Evolutionary conservation across 2,888 invertebrate genomes (phyloP), one percentile per base, ranked within the genome.

Genomic region (Leptinotarsa tumamoca): DNA sequence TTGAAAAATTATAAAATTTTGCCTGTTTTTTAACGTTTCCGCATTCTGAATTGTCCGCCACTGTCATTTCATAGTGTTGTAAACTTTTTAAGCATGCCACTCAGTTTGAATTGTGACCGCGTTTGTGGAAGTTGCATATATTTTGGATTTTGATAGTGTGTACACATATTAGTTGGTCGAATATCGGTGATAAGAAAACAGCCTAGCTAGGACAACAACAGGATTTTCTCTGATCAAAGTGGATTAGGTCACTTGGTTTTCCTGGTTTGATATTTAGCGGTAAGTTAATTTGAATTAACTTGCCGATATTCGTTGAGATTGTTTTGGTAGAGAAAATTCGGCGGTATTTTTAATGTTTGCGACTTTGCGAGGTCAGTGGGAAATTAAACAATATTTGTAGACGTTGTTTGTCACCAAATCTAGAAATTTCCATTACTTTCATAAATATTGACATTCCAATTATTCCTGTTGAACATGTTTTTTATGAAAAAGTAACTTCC

Each of bases 91-190:
- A 81, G 80, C 79, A 77, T 79, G 72, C 77, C 80, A 81, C 78
- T 82, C 82, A 81, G 82, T 82, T 80, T 81, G 79, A 82, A 80
- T 79, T 78, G 78, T 81, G 83, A 82, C 80, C 83, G 83, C 82
- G 81, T 68, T 82, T 80, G 80, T 80, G 70, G 69, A 68, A 73
- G 76, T 76, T 68, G 78, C 50, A 75, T 76, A 52, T 73, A 43
- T 75, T 73, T 73, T 63, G 33, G 66, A 71, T 71, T 73, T 75
- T 71, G 72, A 71, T 27, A 68, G 66, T 66, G 56, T 49, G 27
- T 21, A 21, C 27, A 61, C 23, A 5, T 4, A 21, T 23, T 33
- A n/a, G n/a, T n/a, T 66, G 49, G 61, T 66, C 68, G 43, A 66
- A 72, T 52, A 58, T 58, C 21, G 21, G 21, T 58, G 68, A 68